phyloP scores from a whole-genome alignment of 2,888 invertebrate species.

The Pardosa pseudoannulata region DNA sequence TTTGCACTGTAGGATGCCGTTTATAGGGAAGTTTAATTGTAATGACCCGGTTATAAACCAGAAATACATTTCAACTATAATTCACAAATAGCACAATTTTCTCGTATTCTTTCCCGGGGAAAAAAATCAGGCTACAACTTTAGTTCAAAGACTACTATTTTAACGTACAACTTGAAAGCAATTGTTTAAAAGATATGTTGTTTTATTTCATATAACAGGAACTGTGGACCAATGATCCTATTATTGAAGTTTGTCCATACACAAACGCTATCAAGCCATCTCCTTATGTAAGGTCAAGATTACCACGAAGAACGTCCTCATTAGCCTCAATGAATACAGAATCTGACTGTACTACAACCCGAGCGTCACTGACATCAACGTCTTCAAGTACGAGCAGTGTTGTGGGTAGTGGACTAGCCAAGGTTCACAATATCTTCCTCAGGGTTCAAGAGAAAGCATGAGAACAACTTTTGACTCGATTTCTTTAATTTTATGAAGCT shows the following conservation, averaged over 20 bases:
- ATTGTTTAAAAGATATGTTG: too few relatives aligned
- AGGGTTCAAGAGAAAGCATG: conserved; percentile 68
- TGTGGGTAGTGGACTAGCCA: conserved; percentile 68
- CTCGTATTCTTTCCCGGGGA: too few relatives aligned
- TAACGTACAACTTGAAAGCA: too few relatives aligned
- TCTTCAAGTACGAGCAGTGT: conserved; percentile 72
- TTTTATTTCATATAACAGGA: too few relatives aligned
- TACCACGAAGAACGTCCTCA: conserved; percentile 71
- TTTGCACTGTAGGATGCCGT: too few relatives aligned
- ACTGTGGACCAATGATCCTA: conserved; percentile 78
- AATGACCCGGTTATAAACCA: too few relatives aligned
- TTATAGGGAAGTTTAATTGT: too few relatives aligned
- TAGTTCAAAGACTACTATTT: too few relatives aligned
- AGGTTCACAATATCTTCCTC: conserved; percentile 71
- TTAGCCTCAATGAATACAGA: conserved; percentile 54
- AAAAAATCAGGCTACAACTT: too few relatives aligned
- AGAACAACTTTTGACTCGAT: conserved; percentile 35
- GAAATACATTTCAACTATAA: too few relatives aligned
- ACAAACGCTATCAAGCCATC: conserved; percentile 77
- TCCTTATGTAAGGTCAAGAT: conserved; percentile 71
- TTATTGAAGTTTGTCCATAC: conserved; percentile 77
- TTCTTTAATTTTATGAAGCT: neutral
- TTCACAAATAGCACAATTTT: too few relatives aligned
- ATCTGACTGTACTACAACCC: conserved; percentile 34
- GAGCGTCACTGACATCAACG: conserved; percentile 73